These are phyloP conservation scores for Leucophenga maculata DNA, from an alignment of 2,888 invertebrate species.

Conservation along the genomic window DNA sequence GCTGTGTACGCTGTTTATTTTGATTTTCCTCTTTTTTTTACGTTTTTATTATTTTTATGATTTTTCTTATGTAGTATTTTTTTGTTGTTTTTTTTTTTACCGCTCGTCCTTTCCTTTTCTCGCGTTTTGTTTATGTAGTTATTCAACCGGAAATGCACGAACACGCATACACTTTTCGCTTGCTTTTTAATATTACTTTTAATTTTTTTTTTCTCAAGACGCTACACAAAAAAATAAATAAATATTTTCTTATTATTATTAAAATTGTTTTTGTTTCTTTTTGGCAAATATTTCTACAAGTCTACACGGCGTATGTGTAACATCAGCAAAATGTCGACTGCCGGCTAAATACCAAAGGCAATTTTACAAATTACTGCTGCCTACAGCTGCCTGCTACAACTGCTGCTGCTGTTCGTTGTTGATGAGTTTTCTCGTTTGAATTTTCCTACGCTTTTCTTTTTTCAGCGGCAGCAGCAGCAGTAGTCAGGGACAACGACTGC, in stretches of 20 bases:
- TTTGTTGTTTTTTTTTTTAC: conserved; percentile 27
- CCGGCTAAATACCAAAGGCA: conserved; percentile 9
- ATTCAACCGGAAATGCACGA: conserved; percentile 69
- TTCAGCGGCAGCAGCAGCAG: conserved; percentile 45
- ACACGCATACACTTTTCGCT: conserved; percentile 62
- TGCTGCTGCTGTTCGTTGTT: conserved; percentile 21
- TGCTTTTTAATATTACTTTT: conserved; percentile 39
- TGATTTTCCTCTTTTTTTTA: conserved; percentile 34
- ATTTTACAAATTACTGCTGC: conserved; percentile 50
- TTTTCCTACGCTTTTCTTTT: conserved; percentile 31
- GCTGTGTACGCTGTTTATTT: background rate
- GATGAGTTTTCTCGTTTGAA: conserved; percentile 39
- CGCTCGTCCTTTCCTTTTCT: conserved; percentile 29
- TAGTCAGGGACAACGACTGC: background rate
- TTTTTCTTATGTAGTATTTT: conserved; percentile 44
- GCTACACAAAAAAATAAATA: conserved; percentile 38
- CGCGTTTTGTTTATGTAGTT: conserved; percentile 60
- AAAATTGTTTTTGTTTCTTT: no score
- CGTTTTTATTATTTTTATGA: conserved; percentile 46
- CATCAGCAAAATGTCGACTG: conserved; percentile 6
- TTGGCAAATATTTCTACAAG: no score
- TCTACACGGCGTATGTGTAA: background rate
- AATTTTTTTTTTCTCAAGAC: conserved; percentile 35
- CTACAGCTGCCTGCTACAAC: conserved; percentile 35
- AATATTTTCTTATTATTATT: background rate